These are phyloP conservation scores for Lasioglossum baleicum DNA, from an alignment of 1,140 invertebrate species.

Conservation along the genomic window DNA sequence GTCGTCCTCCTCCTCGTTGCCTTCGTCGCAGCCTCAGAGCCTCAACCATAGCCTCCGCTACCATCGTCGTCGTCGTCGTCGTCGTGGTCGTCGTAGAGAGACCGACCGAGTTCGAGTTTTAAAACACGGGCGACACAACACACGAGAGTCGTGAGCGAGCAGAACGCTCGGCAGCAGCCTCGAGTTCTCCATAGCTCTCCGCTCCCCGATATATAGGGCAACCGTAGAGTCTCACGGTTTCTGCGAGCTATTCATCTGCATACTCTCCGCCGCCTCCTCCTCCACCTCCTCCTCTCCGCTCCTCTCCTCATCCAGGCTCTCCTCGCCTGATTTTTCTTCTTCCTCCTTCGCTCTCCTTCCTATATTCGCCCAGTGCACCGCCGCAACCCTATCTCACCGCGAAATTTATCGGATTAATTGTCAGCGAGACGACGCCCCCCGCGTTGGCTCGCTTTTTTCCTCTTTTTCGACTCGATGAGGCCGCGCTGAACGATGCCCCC, in stretches of 20 bases:
- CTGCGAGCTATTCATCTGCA: slow-evolving; percentile 78
- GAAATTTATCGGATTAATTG: slow-evolving; percentile 61
- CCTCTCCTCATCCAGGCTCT: too few relatives aligned
- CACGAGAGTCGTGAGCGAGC: slow-evolving; percentile 70
- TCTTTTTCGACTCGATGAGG: too few relatives aligned
- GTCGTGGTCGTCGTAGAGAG: slow-evolving; percentile 11
- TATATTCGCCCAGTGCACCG: background rate
- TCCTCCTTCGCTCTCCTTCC: slow-evolving; percentile 16
- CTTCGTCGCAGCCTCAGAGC: too few relatives aligned
- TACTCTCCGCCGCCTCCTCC: slow-evolving; percentile 54
- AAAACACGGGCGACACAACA: slow-evolving; percentile 66
- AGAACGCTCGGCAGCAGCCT: slow-evolving; percentile 33
- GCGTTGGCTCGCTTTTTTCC: too few relatives aligned
- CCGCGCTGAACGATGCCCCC: too few relatives aligned
- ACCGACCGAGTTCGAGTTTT: slow-evolving; percentile 69
- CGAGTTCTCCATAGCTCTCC: slow-evolving; percentile 52
- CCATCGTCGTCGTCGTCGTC: too few relatives aligned
- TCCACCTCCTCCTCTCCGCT: too few relatives aligned
- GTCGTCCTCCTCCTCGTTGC: slow-evolving; percentile 4
- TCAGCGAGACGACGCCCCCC: too few relatives aligned
- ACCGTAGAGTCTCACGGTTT: slow-evolving; percentile 78
- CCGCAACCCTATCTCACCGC: slow-evolving; percentile 30
- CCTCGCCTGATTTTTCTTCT: too few relatives aligned
- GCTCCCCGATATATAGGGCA: slow-evolving; percentile 78
- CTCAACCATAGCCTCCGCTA: too few relatives aligned